A percentile compares a stretch with the other conserved stretches of the same genome.
These are phyloP conservation scores for Oxyura jamaicensis DNA, from an alignment of 2,113 vertebrate species.

Conservation along the genomic window DNA sequence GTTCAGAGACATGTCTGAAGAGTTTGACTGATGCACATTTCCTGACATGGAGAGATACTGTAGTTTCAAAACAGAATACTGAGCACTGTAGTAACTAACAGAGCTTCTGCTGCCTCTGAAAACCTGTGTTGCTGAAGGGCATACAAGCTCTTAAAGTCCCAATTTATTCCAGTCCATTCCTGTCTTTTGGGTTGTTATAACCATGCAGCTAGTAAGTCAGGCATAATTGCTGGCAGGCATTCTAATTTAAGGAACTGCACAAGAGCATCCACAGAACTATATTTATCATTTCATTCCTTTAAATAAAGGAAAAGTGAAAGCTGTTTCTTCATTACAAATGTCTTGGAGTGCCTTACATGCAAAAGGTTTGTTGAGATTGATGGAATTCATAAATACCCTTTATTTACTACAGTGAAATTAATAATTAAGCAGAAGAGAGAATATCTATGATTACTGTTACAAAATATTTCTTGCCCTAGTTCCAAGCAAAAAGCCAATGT, in stretches of 20 bases:
- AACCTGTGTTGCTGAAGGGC: not conserved
- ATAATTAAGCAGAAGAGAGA: slow-evolving; percentile 65
- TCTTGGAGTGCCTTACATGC: slow-evolving; percentile 7
- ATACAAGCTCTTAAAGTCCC: not conserved
- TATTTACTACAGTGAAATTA: slow-evolving; percentile 57
- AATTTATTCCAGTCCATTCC: not conserved
- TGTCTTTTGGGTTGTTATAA: not conserved
- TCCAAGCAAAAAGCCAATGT: not conserved
- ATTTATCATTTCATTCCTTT: slow-evolving; percentile 30
- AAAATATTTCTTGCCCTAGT: slow-evolving; percentile 5
- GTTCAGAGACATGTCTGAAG: not conserved
- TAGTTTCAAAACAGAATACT: not conserved
- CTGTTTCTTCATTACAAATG: not conserved
- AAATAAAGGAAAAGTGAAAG: not conserved
- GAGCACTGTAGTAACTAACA: not conserved
- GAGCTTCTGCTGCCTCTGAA: not conserved
- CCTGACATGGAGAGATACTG: not conserved
- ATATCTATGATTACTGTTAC: not conserved
- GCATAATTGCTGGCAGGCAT: slow-evolving; percentile 13
- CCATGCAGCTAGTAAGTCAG: slow-evolving; percentile 16
- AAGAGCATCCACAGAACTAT: not conserved
- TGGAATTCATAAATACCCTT: slow-evolving; percentile 49
- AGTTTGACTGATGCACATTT: not conserved
- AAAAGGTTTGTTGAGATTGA: not conserved
- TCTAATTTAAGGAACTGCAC: not conserved